Evolutionary conservation across 2,797 vertebrate genomes (phyloP).

Genomic region (Poeciliopsis infans): DNA sequence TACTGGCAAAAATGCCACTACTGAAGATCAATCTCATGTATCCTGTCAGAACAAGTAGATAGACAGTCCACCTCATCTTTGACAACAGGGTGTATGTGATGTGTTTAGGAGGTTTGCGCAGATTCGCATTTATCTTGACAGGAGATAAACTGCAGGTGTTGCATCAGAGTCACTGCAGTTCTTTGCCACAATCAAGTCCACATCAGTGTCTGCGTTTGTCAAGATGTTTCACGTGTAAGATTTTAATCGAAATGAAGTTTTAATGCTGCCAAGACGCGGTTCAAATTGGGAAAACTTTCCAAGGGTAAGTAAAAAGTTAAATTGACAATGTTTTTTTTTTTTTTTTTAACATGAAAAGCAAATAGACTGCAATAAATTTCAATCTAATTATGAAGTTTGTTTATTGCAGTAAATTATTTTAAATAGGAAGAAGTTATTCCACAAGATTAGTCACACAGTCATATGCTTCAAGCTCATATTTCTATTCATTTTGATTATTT

Average conservation of each 20-base stretch:
- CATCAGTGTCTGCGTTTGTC: conserved; percentile 48
- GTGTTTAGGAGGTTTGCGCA: conserved; percentile 61
- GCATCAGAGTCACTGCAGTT: conserved; percentile 45
- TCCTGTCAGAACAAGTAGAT: conserved; percentile 69
- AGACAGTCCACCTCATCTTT: conserved; percentile 69
- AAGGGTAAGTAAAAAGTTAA: background rate
- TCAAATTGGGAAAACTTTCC: background rate
- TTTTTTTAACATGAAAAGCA: background rate
- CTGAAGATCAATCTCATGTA: conserved; percentile 46
- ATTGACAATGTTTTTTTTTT: background rate
- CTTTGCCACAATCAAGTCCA: conserved; percentile 41
- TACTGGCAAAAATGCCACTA: conserved; percentile 79
- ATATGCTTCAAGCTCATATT: background rate
- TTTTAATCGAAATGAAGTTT: conserved; percentile 1
- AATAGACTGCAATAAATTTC: background rate
- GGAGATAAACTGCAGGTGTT: conserved; percentile 74
- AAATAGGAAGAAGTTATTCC: background rate
- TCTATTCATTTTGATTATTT: too few relatives aligned
- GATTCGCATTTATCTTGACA: conserved; percentile 64
- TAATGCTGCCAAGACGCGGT: background rate
- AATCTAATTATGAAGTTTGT: background rate
- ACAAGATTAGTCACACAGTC: background rate
- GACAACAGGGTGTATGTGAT: conserved; percentile 50
- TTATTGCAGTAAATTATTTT: background rate
- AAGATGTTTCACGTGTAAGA: conserved; percentile 15